A percentile compares a stretch with the other conserved stretches of the same genome.
phyloP scores from a whole-genome alignment of 2,113 vertebrate genomes.

The Salvelinus namaycush region DNA sequence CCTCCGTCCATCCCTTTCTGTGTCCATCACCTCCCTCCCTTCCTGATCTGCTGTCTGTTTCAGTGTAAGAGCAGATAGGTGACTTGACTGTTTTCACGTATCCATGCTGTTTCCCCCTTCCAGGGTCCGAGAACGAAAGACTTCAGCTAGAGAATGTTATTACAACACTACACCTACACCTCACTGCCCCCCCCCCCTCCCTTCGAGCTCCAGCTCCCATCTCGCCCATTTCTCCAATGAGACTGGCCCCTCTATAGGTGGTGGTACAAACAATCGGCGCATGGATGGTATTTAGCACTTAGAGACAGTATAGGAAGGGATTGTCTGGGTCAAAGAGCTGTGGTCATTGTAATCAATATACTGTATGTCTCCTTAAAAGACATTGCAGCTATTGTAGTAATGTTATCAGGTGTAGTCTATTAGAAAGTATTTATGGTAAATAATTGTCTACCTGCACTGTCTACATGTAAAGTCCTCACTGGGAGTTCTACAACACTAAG shows the following conservation, averaged over 20 bases:
- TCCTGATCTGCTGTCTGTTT: not conserved
- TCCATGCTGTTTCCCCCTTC: not conserved
- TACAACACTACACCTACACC: conserved; percentile 66
- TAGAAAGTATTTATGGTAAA: conserved; percentile 12
- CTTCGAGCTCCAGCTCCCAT: conserved; percentile 17
- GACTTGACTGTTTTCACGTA: not conserved
- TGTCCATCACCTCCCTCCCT: not conserved
- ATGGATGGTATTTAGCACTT: conserved; percentile 69
- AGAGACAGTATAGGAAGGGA: conserved; percentile 17
- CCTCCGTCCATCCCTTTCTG: conserved; percentile 16
- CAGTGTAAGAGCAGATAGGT: not conserved
- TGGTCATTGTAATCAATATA: conserved; percentile 14
- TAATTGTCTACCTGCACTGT: conserved; percentile 38
- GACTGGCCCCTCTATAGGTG: conserved; percentile 42
- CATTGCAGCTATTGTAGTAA: conserved; percentile 41
- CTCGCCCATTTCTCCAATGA: conserved; percentile 37
- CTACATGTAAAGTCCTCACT: not conserved
- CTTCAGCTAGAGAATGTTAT: conserved; percentile 73
- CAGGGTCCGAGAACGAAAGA: conserved; percentile 42
- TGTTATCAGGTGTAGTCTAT: conserved; percentile 31
- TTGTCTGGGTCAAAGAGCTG: conserved; percentile 43
- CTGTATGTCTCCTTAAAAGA: not conserved
- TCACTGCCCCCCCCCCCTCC: conserved; percentile 65
- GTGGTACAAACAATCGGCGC: conserved; percentile 50
- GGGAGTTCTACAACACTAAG: conserved; percentile 36